Conservation (phyloP, 2,797 vertebrate species). For the Halcyon badia region DNA sequence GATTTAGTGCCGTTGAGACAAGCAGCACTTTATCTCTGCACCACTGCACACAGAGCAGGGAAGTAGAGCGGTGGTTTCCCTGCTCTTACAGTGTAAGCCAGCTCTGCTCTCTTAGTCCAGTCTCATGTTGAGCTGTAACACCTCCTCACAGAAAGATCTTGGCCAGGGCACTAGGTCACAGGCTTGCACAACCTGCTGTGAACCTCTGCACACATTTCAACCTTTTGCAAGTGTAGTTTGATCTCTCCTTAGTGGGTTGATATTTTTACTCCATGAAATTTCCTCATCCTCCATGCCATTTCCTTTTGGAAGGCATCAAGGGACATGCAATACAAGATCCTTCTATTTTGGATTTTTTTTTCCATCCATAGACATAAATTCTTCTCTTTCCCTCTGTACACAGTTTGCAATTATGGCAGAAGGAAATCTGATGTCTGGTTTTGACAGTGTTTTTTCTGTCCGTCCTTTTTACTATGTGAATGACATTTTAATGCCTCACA, state of each 20-base stretch:
- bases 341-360: not conserved
- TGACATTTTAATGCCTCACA: not conserved
- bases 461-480: not conserved
- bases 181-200: not conserved
- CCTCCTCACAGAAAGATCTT: not conserved
- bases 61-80: not conserved
- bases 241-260: not conserved
- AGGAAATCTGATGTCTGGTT: not conserved
- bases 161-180: not conserved
- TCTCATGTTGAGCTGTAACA: not conserved
- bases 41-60: rapidly evolving
- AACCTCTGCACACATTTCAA: not conserved
- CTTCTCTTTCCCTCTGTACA: not conserved
- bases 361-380: no score
- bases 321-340: not conserved
- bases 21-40: not conserved
- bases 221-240: not conserved
- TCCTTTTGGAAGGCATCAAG: constrained; percentile 18
- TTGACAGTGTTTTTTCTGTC: not conserved
- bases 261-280: constrained; percentile 32
- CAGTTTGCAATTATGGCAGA: not conserved
- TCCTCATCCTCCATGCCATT: not conserved
- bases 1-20: not conserved
- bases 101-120: not conserved
- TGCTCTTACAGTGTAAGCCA: not conserved